Evolutionary conservation across 2,888 invertebrate genomes (phyloP), one percentile per base, ranked within the genome.

Genomic region (Apotomis turbidana): DNA sequence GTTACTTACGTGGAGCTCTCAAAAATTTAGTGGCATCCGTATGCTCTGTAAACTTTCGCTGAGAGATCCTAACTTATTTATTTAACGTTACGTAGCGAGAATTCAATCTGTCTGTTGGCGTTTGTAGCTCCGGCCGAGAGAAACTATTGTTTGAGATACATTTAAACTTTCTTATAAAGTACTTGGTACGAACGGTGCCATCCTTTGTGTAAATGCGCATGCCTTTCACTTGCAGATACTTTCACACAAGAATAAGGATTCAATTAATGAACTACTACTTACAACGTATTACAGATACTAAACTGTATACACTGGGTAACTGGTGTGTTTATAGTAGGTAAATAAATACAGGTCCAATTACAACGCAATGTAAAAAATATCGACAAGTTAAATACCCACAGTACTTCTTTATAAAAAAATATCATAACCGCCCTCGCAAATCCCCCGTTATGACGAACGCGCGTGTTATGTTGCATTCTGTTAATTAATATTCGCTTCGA

Each of bases 401-500:
- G 6, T 41, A 41, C 4, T 41, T 41, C 27, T 41, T 41, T 4
- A 41, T 41, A 6, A 41, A 10, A 49, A 49, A 6, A 10, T 49
- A 49, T 49, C 9, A 8, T 49, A 10, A 49, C 0, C 49, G 49
- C 10, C 0, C 5, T 58, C 38, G 6, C 4, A 38, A n/a, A 6
- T 12, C n/a, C 49, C 57, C 27, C 13, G 8, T 60, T 68, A 38
- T 52, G 51, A 52, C 52, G 52, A 52, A 52, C 60, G 49, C 58
- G 68, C 57, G n/a, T 41, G 44, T 58, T 63, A 27, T 66, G 46
- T 44, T 60, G 46, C 54, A 54, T 60, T 49, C 54, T 60, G 59
- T 64, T 60, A 64, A 71, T 71, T 60, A 66, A 71, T 71, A 71
- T 58, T 64, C 41, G 38, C 46, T 49, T 71, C 41, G n/a, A 51